Base-by-base conservation (phyloP, 2,797 vertebrate genomes). In the Harpagifer antarcticus region DNA sequence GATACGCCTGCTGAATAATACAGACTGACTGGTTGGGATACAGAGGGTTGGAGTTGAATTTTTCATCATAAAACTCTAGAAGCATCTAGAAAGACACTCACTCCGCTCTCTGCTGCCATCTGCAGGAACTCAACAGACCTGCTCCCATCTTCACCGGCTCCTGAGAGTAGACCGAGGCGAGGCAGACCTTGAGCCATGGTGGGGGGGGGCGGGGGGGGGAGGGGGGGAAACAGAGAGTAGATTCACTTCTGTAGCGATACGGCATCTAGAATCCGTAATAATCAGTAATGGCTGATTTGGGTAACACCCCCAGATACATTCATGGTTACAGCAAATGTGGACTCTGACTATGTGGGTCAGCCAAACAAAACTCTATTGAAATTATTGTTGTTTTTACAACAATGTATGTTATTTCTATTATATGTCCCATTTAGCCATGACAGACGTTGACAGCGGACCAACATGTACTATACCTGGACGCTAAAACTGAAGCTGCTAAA, bases 181-280 rank as follows among this genome's bases (percentile, higher is more conserved):
- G 95, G 64, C 95, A 97, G 70, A 97, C 88, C 88, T 99, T 99
- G 97, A 63, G 98, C 97, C 98, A n/a, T n/a, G n/a, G n/a, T 99
- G 81, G 57, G 17, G 17, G 52, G 17, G 52, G 9, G n/a, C n/a
- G 17, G 17, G 52, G 17, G 52, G 81, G 57, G 17, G 17, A 52
- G 17, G 52, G 37, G 48, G 42, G 40, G 40, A 27, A 27, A 66
- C 4, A 14, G 13, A 56, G 16, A 63, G 14, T 4, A 40, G 7
- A 11, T 49, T 64, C 45, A 55, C 20, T 68, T 58, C 11, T 40
- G 14, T 42, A 5, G 53, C 4, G 49, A 44, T 5, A 4, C 0
- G 2, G 2, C 37, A 42, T 19, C 8, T 9, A 37, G 33, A 2
- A 37, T 37, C 33, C 33, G 6, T 37, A 37, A 37, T 7, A 37